phyloP scores from a whole-genome alignment of 2,888 invertebrate genomes.

The Mythimna pallens region DNA sequence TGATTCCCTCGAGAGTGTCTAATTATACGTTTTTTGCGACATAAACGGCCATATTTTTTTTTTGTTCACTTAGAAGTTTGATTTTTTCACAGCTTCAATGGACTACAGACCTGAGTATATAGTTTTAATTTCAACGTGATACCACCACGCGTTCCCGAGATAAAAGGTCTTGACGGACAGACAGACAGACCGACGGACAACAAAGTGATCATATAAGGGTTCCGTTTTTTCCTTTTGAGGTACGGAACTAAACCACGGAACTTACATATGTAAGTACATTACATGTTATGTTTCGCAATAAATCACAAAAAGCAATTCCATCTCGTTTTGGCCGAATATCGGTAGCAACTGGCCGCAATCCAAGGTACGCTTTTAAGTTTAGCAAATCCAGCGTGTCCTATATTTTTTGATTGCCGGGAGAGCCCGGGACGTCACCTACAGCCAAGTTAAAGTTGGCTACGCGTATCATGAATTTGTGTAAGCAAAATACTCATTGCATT shows the following conservation, averaged over 20 bases:
- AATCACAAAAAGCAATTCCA: constrained; percentile 75
- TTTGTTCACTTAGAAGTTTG: no score
- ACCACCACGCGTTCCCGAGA: no score
- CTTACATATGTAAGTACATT: constrained; percentile 31
- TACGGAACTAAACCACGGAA: constrained; percentile 58
- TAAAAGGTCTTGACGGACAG: no score
- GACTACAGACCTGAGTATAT: no score
- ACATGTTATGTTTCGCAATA: constrained; percentile 74
- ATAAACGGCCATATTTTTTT: no score
- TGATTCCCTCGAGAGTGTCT: no score
- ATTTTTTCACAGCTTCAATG: no score
- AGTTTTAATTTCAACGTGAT: no score
- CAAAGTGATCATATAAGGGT: no score
- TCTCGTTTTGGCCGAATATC: constrained; percentile 74
- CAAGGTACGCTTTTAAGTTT: constrained; percentile 79
- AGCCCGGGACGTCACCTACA: constrained; percentile 65
- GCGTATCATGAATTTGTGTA: constrained; percentile 58
- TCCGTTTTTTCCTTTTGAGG: no score
- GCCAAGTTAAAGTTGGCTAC: constrained; percentile 65
- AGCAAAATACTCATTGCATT: constrained; percentile 53
- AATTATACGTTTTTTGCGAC: no score
- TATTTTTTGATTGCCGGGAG: constrained; percentile 69
- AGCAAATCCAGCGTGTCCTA: constrained; percentile 64
- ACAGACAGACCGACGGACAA: no score
- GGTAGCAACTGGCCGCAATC: constrained; percentile 76